These are phyloP conservation scores for Calyptommatus sinebrachiatus DNA, from an alignment of 2,113 vertebrate genomes.

Conservation along the genomic window DNA sequence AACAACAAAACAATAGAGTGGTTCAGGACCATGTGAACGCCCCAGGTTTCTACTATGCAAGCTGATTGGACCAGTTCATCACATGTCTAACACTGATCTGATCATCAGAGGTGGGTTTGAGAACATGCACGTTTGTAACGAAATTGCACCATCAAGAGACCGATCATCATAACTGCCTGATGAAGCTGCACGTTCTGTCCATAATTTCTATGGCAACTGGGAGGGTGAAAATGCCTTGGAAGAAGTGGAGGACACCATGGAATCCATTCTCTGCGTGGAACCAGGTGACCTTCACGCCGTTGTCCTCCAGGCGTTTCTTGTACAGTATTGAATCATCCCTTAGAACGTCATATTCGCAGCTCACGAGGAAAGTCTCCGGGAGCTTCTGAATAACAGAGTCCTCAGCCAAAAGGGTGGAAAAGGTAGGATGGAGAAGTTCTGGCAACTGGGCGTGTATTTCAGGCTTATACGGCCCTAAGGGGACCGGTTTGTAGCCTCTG, in stretches of 20 bases:
- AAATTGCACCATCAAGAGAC: no score
- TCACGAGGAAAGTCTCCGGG: not conserved
- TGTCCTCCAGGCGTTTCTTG: not conserved
- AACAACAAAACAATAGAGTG: no score
- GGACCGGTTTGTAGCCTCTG: constrained; percentile 40
- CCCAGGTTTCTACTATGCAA: no score
- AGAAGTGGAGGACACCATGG: not conserved
- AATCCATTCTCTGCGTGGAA: not conserved
- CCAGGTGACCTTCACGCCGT: not conserved
- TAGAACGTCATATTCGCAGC: not conserved
- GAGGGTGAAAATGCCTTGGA: not conserved
- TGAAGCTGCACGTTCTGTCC: no score
- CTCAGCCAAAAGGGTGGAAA: not conserved
- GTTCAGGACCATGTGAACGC: no score
- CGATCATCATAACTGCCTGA: no score
- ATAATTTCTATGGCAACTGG: no score
- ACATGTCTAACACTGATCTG: no score
- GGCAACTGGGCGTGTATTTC: constrained; percentile 56
- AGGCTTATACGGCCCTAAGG: constrained; percentile 52
- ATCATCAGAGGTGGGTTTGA: constrained; percentile 50
- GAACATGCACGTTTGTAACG: no score
- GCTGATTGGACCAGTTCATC: no score
- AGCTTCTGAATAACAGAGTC: not conserved
- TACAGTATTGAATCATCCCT: not conserved
- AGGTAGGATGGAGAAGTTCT: not conserved